Conservation (phyloP, 1,140 invertebrate genomes). For the Samia ricini region DNA sequence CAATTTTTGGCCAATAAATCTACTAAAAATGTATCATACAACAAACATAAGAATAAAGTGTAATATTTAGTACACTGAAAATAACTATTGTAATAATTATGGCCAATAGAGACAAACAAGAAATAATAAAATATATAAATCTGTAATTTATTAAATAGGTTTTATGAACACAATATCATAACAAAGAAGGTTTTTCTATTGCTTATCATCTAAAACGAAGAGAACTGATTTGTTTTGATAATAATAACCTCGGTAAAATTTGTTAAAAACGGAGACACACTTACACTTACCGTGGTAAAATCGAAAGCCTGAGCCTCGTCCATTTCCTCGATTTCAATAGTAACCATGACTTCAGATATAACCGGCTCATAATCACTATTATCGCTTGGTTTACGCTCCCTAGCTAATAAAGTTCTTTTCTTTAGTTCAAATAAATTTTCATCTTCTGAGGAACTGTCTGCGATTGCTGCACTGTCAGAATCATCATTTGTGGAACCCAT, state of each 20-base stretch:
- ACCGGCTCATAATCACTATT: slow-evolving; percentile 23
- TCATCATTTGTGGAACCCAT: slow-evolving; percentile 9
- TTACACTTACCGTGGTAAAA: slow-evolving; percentile 25
- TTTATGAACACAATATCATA: no score
- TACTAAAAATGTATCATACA: no score
- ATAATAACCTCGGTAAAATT: background rate
- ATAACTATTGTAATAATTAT: no score
- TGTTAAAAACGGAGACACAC: background rate
- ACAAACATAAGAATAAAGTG: no score
- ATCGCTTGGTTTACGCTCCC: slow-evolving; percentile 8
- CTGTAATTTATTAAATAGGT: no score
- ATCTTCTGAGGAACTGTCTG: slow-evolving; percentile 29
- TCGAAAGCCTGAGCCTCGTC: slow-evolving; percentile 23
- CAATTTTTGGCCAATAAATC: no score
- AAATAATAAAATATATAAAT: no score
- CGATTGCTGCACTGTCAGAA: slow-evolving; percentile 2
- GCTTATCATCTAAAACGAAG: background rate
- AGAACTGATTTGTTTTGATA: background rate
- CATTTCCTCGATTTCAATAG: slow-evolving; percentile 26
- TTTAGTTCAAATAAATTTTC: slow-evolving; percentile 27
- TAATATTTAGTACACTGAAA: no score
- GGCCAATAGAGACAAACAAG: no score
- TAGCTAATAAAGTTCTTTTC: slow-evolving; percentile 19
- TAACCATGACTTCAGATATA: slow-evolving; percentile 25
- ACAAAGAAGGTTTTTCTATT: background rate